phyloP scores from a whole-genome alignment of 2,113 vertebrate genomes.

The Coptodon bakossiorum region DNA sequence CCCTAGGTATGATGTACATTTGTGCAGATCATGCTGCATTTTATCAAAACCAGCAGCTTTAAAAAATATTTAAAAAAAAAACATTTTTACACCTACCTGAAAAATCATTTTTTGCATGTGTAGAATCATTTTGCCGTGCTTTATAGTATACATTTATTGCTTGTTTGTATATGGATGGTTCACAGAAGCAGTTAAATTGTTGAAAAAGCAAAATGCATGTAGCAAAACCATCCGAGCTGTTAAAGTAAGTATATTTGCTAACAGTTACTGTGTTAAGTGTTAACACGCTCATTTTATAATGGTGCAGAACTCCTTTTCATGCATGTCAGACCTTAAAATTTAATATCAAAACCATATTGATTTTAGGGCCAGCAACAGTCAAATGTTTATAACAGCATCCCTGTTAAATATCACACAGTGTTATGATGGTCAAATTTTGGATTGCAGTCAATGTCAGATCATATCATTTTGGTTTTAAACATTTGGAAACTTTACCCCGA shows the following conservation, averaged over 20 bases:
- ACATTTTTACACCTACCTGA: background rate
- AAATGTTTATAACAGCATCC: background rate
- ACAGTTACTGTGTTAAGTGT: background rate
- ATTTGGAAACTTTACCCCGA: background rate
- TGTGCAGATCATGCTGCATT: background rate
- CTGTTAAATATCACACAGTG: background rate
- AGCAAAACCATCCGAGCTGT: background rate
- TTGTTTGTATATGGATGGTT: rapidly evolving
- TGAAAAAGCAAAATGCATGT: background rate
- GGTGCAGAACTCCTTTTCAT: background rate
- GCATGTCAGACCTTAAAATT: background rate
- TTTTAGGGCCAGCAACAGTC: background rate
- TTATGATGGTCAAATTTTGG: background rate
- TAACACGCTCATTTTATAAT: background rate
- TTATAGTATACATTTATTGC: background rate
- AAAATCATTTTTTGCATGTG: rapidly evolving
- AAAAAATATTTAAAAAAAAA: rapidly evolving
- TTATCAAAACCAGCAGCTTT: background rate
- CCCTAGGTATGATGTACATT: background rate
- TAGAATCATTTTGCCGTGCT: background rate
- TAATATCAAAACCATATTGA: background rate
- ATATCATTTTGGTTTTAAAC: background rate
- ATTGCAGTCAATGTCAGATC: background rate
- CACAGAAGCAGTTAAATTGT: background rate
- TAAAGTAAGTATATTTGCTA: background rate